Percentiles rank a stretch among this genome's conserved stretches.
Conservation (phyloP, 64 coral and sea anemone genomes). For the Trachythela sp. region DNA sequence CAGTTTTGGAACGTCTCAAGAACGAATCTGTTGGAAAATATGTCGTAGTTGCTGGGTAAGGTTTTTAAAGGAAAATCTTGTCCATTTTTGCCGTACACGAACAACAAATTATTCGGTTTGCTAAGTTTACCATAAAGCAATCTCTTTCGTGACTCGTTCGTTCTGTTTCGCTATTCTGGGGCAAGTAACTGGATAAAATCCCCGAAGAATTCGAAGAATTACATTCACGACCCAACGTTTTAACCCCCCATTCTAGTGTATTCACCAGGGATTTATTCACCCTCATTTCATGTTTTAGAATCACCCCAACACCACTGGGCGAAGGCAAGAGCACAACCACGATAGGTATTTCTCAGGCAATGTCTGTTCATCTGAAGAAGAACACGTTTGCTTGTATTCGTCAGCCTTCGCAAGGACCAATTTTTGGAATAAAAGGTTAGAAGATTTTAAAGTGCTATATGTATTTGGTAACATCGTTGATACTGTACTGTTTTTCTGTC, state of each 20-base stretch:
- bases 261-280: too few species aligned
- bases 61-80: neutral
- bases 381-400: slow-evolving; percentile 97
- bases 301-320: slow-evolving; percentile 96
- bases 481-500: too few species aligned
- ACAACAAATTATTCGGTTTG: too few species aligned
- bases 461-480: too few species aligned
- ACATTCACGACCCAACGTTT: too few species aligned
- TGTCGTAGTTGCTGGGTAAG: slow-evolving; percentile 70
- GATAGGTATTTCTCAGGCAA: slow-evolving; percentile 81
- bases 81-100: too few species aligned
- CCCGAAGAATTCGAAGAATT: too few species aligned
- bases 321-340: slow-evolving; percentile 99
- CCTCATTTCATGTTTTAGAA: slow-evolving; percentile 49
- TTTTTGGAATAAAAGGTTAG: slow-evolving; percentile 99
- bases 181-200: neutral
- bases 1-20: slow-evolving; percentile 57
- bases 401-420: slow-evolving; percentile 97
- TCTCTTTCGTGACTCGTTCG: neutral
- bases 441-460: too few species aligned
- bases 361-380: slow-evolving; percentile 86
- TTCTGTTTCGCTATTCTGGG: neutral
- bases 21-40: slow-evolving; percentile 66
- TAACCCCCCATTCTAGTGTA: too few species aligned
- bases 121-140: too few species aligned